phyloP scores from a whole-genome alignment of 2,797 vertebrate genomes.

The Sphenopsis melanotis region DNA sequence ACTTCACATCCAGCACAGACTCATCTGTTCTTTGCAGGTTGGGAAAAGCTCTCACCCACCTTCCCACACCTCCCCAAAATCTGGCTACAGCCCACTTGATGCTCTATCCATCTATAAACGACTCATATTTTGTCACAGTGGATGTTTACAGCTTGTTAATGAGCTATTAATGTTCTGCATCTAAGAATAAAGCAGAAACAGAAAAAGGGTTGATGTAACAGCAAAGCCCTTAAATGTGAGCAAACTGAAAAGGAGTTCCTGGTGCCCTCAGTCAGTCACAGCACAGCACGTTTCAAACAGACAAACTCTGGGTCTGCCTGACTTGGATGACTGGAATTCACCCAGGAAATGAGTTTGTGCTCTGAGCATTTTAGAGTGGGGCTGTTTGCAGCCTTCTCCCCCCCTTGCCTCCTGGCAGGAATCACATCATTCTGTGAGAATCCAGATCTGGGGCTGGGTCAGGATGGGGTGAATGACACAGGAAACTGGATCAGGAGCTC shows the following conservation, averaged over 20 bases:
- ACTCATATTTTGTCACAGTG: not conserved
- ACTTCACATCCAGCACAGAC: not conserved
- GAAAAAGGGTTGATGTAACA: not conserved
- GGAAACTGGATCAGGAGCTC: not conserved
- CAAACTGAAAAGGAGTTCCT: not conserved
- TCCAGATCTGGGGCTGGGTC: rapidly evolving
- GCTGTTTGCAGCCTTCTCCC: not conserved
- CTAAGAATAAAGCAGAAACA: not conserved
- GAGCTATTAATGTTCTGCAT: not conserved
- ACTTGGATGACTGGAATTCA: not conserved
- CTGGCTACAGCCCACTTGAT: not conserved
- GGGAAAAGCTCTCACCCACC: not conserved
- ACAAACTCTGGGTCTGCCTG: not conserved
- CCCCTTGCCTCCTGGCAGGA: not conserved
- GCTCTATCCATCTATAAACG: not conserved
- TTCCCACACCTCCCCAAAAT: conserved; percentile 24
- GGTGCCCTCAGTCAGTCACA: not conserved
- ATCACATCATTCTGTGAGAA: not conserved
- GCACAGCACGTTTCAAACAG: not conserved
- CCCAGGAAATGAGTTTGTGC: not conserved
- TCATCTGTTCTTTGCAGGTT: conserved; percentile 10
- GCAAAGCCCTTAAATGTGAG: not conserved
- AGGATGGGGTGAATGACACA: not conserved
- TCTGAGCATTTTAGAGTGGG: not conserved
- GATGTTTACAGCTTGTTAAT: conserved; percentile 3